Conservation (phyloP, 2,113 vertebrate species). For the Erythrocercus mccallii region DNA sequence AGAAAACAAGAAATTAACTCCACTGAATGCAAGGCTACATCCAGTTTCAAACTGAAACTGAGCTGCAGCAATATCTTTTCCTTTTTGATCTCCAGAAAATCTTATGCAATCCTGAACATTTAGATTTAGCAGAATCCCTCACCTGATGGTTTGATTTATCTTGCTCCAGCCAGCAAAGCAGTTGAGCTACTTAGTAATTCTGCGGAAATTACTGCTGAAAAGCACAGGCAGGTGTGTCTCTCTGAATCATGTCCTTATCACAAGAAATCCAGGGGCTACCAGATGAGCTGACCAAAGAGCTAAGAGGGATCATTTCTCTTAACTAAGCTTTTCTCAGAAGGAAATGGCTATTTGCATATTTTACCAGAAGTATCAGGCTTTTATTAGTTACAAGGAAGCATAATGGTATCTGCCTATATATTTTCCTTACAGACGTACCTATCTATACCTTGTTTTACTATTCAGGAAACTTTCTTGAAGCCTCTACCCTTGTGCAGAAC, state of each 20-base stretch:
- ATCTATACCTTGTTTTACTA: background rate
- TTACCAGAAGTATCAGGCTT: background rate
- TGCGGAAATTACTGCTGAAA: background rate
- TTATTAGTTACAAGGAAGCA: background rate
- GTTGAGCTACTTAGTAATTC: constrained; percentile 1
- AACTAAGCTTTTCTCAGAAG: background rate
- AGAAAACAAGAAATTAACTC: constrained; percentile 10
- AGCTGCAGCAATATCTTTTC: background rate
- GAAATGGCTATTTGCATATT: background rate
- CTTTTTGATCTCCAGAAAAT: background rate
- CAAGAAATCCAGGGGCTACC: background rate
- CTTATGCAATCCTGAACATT: background rate
- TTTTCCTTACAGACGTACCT: background rate
- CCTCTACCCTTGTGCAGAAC: background rate
- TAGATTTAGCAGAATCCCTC: constrained; percentile 1
- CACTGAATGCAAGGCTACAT: background rate
- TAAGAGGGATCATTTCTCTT: background rate
- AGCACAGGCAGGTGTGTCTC: background rate
- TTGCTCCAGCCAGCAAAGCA: background rate
- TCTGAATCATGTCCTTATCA: background rate
- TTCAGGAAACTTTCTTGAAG: background rate
- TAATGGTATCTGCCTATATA: background rate
- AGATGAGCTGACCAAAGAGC: background rate
- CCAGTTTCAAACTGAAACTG: background rate
- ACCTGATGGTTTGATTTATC: constrained; percentile 10